A percentile compares a stretch with the other conserved stretches of the same genome.
These are phyloP conservation scores for Physeter macrocephalus DNA, from an alignment of 2,113 vertebrate genomes.

Conservation along the genomic window DNA sequence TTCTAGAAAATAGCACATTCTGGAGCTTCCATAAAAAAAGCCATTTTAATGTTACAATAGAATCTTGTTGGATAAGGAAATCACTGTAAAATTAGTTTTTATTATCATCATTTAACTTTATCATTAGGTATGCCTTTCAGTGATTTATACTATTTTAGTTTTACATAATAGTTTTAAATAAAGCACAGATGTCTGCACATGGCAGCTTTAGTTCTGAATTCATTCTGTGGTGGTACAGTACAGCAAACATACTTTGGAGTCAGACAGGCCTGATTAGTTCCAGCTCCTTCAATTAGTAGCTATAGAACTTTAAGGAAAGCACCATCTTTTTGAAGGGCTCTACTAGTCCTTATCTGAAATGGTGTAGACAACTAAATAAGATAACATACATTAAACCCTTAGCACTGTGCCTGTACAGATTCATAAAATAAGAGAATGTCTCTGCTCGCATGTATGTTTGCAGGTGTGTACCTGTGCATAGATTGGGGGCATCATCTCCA, in stretches of 20 bases:
- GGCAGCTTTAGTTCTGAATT: not conserved
- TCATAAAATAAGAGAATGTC: not conserved
- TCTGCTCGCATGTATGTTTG: accelerated
- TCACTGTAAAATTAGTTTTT: not conserved
- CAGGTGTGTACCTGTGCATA: not conserved
- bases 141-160: not conserved
- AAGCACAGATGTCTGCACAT: not conserved
- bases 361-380: not conserved
- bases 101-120: not conserved
- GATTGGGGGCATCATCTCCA: accelerated
- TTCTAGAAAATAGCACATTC: not conserved
- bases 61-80: not conserved
- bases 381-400: not conserved
- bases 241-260: not conserved
- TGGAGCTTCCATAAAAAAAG: not conserved
- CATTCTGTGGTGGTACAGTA: not conserved
- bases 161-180: not conserved
- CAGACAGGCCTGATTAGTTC: not conserved
- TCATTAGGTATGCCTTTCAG: not conserved
- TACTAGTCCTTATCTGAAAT: not conserved
- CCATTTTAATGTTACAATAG: not conserved
- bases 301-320: not conserved
- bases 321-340: not conserved
- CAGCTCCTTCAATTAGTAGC: not conserved
- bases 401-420: not conserved